Base-by-base conservation (phyloP, 2,888 invertebrate species). In the Euplagia quadripunctaria region DNA sequence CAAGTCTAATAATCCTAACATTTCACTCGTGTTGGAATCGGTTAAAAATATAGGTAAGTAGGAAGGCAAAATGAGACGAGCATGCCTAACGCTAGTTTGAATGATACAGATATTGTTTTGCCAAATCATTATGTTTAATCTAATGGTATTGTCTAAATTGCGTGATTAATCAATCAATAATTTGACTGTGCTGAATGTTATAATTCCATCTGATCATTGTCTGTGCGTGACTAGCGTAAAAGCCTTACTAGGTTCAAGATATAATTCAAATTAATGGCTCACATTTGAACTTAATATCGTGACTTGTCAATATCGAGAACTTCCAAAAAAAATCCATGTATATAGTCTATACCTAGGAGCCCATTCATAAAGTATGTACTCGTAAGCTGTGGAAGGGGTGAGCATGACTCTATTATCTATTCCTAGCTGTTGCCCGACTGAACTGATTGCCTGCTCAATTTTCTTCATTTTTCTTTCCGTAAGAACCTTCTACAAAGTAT, bases 141-240 rank as follows among this genome's bases (percentile, higher is more conserved):
- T 55, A 43, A 55, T 65, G 55, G 55, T 31, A 58, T 71, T 65
- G 70, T 64, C 52, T 64, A 43, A 55, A 66, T 55, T 46, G 55
- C 71, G 55, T 67, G 71, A 71, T 67, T 66, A 55, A 71, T 71
- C 71, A 61, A 71, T 71, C 71, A 71, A 58, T 61, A 71, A 65
- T 46, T 65, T 71, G 55, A 46, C 70, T 52, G 52, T 64, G 51
- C 31, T 52, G 64, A 51, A 65, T 71, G 70, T 71, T 64, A 71
- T 64, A 64, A 71, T 71, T 71, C 43, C 31, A 71, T 67, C 66
- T 71, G 66, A 66, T 67, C 46, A 71, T 71, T 65, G 55, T 65
- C 31, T 52, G 43, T n/a, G 55, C 71, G 71, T 71, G 71, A 71
- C 71, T 46, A 46, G 46, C 46, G 46, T 46, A 71, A 55, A 71